phyloP scores from a whole-genome alignment of 2,888 invertebrate genomes.

The Trypoxylon attenuatum region DNA sequence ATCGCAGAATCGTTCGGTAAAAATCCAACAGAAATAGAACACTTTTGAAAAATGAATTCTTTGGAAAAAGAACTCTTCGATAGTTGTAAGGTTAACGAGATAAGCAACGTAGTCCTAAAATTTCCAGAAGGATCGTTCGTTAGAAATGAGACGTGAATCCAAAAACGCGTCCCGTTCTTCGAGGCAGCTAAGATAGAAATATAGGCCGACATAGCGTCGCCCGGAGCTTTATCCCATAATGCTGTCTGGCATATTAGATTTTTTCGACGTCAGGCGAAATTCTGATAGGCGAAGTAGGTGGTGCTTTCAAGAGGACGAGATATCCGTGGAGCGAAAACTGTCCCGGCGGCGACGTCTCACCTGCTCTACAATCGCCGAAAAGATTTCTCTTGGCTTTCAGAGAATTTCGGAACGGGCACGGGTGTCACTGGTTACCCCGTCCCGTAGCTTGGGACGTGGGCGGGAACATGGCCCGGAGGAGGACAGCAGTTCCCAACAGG shows the following conservation, averaged over 20 bases:
- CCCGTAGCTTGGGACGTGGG: not conserved
- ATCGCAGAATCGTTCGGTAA: too few relatives aligned
- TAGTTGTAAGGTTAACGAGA: too few relatives aligned
- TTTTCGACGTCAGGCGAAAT: slow-evolving; percentile 44
- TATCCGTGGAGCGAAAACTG: slow-evolving; percentile 3
- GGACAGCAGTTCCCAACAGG: too few relatives aligned
- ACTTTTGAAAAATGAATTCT: too few relatives aligned
- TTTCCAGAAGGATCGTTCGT: too few relatives aligned
- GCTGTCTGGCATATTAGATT: slow-evolving; percentile 48
- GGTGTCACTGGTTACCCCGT: not conserved
- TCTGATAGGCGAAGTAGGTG: slow-evolving; percentile 4
- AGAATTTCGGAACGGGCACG: slow-evolving; percentile 14
- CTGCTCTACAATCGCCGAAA: slow-evolving; percentile 11
- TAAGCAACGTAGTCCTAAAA: too few relatives aligned
- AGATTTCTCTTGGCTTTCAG: slow-evolving; percentile 1
- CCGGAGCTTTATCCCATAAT: slow-evolving; percentile 31
- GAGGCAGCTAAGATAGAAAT: too few relatives aligned
- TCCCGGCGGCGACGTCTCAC: slow-evolving; percentile 33
- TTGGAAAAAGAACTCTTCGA: too few relatives aligned
- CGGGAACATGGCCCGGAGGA: too few relatives aligned
- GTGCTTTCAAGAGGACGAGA: slow-evolving; percentile 13
- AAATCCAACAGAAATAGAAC: too few relatives aligned
- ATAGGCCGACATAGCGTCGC: slow-evolving; percentile 35
- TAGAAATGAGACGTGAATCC: too few relatives aligned
- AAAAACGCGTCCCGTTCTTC: too few relatives aligned